Evolutionary conservation across 2,113 vertebrate species (phyloP).

Genomic region (Dipodomys spectabilis): DNA sequence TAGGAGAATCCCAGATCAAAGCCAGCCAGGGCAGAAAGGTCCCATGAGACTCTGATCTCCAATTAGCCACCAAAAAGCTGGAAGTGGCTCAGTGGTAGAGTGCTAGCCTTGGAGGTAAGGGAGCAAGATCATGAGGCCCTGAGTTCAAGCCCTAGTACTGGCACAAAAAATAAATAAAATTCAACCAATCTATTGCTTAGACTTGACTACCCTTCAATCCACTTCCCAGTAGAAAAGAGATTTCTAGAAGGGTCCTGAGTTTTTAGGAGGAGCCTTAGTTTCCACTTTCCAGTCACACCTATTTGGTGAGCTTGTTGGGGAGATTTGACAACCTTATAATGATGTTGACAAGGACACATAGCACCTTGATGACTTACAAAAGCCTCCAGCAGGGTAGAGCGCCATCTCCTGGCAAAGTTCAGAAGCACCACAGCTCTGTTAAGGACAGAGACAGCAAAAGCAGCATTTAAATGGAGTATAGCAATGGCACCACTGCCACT

Average conservation of each 20-base stretch:
- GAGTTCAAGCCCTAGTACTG: neutral
- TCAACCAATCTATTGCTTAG: neutral
- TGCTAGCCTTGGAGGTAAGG: too few species aligned
- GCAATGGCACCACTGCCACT: fast-evolving
- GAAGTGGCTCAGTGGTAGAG: too few species aligned
- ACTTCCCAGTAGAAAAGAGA: neutral
- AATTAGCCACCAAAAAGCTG: too few species aligned
- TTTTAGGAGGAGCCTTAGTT: neutral
- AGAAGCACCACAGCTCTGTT: neutral
- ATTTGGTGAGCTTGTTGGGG: neutral
- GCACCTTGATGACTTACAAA: neutral
- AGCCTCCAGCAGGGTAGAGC: neutral
- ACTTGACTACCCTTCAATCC: neutral
- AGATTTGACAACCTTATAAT: neutral
- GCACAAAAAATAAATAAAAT: neutral
- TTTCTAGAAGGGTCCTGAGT: neutral
- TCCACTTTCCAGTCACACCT: neutral
- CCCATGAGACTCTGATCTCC: too few species aligned
- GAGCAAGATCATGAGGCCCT: neutral
- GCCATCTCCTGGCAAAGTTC: neutral
- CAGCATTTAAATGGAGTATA: neutral
- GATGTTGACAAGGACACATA: neutral
- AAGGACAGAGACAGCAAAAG: neutral
- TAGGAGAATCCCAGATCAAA: too few species aligned
- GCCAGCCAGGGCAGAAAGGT: too few species aligned